A percentile compares a stretch with the other conserved stretches of the same genome.
Evolutionary conservation across 2,888 invertebrate species (phyloP).

Genomic region (Platynereis dumerilii): DNA sequence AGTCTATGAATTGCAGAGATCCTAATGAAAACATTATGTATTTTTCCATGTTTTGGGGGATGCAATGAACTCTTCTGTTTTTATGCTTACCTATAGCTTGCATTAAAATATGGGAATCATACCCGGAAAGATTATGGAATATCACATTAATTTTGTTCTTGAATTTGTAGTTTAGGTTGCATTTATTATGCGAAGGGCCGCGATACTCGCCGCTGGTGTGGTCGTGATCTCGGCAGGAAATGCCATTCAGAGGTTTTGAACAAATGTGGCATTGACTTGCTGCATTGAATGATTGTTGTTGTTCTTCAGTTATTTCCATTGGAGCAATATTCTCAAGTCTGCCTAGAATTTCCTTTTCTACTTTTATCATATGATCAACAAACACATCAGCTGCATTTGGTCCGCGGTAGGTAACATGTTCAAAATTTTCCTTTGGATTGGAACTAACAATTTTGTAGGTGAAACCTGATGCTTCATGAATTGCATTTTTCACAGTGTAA

Average conservation of each 20-base stretch:
- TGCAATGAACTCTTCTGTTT: conserved; percentile 23
- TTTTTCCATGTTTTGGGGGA: conserved; percentile 40
- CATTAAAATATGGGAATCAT: neutral
- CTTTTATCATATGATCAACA: neutral
- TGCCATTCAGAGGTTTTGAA: too few relatives aligned
- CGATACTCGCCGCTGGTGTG: too few relatives aligned
- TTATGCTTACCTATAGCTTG: neutral
- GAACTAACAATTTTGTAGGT: neutral
- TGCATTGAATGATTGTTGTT: neutral
- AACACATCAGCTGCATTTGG: neutral
- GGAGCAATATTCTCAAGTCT: neutral
- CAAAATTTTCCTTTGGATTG: neutral
- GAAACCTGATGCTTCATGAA: neutral
- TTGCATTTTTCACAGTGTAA: neutral
- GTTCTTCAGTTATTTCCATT: neutral
- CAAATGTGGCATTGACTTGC: too few relatives aligned
- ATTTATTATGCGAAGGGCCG: too few relatives aligned
- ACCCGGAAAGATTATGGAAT: neutral
- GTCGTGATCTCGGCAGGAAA: too few relatives aligned
- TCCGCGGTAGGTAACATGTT: neutral
- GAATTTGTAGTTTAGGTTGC: too few relatives aligned
- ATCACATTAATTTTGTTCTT: too few relatives aligned
- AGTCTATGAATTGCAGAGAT: conserved; percentile 31
- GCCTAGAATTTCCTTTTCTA: neutral
- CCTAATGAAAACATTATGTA: conserved; percentile 38